Conservation (phyloP, 2,113 vertebrate genomes). For the Ictalurus furcatus region DNA sequence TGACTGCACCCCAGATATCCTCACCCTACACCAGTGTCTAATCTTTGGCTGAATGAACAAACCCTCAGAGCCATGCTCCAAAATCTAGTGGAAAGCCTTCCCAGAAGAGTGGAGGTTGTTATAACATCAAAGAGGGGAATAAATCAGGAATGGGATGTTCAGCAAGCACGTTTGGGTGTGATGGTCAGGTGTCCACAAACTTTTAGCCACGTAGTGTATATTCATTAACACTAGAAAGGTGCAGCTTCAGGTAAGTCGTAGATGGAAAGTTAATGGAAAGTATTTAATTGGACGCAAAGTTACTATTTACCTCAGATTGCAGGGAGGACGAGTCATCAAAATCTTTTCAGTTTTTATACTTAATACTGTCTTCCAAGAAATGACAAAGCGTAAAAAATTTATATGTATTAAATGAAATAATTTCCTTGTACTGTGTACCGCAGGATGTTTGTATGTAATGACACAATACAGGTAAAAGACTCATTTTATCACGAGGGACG, state of each 20-base stretch:
- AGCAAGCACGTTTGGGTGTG: no score
- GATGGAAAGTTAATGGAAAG: neutral
- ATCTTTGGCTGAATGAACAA: neutral
- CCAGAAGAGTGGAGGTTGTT: neutral
- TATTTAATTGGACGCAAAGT: neutral
- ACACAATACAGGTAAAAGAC: neutral
- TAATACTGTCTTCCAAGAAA: neutral
- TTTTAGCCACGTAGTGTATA: neutral
- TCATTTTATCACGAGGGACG: neutral
- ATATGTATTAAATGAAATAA: neutral
- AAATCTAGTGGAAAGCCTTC: neutral
- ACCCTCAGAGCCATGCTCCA: neutral
- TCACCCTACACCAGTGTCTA: neutral
- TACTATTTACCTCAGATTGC: neutral
- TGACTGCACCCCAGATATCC: no score
- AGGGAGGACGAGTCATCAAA: neutral
- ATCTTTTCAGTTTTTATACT: neutral
- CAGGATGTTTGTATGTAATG: neutral
- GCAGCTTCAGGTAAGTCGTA: neutral
- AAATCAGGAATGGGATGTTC: neutral
- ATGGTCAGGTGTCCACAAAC: neutral
- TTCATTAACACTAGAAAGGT: neutral
- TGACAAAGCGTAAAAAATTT: neutral
- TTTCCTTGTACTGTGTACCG: neutral
- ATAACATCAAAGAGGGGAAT: no score